Percentiles rank a stretch among this genome's conserved stretches.
These are phyloP conservation scores for Columba livia DNA, from an alignment of 2,113 vertebrate species.

Conservation along the genomic window DNA sequence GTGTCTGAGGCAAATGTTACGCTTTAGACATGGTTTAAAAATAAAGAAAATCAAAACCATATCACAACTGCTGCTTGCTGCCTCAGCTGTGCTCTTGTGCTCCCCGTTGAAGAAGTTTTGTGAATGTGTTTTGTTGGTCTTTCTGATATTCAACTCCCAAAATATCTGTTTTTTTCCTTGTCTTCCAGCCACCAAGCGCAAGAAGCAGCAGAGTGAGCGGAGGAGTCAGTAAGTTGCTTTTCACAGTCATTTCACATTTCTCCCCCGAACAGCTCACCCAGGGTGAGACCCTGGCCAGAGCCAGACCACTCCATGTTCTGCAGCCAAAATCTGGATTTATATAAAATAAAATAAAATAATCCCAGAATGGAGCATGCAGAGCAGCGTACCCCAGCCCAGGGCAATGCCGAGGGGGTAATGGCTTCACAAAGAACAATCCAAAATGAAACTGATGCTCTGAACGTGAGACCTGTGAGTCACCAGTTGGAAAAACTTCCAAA, in stretches of 20 bases:
- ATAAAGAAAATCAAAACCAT: neutral
- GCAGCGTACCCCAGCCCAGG: rapidly evolving
- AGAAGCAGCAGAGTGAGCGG: neutral
- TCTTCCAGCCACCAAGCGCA: conserved; percentile 48
- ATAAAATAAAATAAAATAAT: neutral
- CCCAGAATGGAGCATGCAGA: rapidly evolving
- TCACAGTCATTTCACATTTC: rapidly evolving
- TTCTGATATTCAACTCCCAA: neutral
- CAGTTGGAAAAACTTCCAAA: neutral
- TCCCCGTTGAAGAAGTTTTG: neutral
- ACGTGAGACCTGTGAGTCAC: neutral
- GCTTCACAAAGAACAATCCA: neutral
- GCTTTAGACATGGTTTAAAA: rapidly evolving
- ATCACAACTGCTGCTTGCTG: rapidly evolving
- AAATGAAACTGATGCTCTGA: neutral
- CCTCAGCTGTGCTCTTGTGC: rapidly evolving
- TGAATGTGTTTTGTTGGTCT: neutral
- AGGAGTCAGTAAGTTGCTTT: conserved; percentile 65
- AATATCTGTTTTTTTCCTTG: neutral
- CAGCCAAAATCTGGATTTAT: neutral
- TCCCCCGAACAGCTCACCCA: rapidly evolving
- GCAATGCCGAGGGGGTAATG: neutral
- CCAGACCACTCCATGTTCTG: rapidly evolving
- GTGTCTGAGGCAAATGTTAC: neutral
- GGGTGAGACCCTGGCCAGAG: neutral